A percentile compares a stretch with the other conserved stretches of the same genome.
Evolutionary conservation across 2,888 invertebrate genomes (phyloP).

Genomic region (Creontiades dilutus): DNA sequence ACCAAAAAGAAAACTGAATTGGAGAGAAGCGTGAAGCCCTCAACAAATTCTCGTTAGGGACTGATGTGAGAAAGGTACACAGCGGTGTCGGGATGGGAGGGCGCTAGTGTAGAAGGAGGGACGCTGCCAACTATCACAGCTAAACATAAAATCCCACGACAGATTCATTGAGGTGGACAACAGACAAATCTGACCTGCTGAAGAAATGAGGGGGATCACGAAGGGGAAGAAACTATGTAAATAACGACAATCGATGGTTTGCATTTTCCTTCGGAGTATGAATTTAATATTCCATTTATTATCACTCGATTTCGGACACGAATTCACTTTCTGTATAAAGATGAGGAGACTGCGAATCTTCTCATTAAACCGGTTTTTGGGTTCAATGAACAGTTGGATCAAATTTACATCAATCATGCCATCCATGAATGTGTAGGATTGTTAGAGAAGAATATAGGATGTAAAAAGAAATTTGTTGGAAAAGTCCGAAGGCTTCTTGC

Average conservation of each 20-base stretch:
- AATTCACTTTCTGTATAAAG: no score
- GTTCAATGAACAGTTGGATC: no score
- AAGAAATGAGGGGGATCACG: not conserved
- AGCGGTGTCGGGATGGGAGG: conserved; percentile 64
- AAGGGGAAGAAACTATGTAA: conserved; percentile 12
- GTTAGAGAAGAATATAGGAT: no score
- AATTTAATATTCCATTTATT: no score
- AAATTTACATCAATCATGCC: no score
- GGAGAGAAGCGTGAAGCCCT: conserved; percentile 61
- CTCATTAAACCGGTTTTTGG: no score
- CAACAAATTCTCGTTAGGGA: conserved; percentile 69
- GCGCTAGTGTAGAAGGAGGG: conserved; percentile 66
- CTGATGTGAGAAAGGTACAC: conserved; percentile 67
- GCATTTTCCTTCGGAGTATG: no score
- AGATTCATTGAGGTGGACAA: conserved; percentile 59
- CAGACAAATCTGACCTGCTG: conserved; percentile 5
- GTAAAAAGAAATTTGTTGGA: no score
- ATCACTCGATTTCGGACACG: no score
- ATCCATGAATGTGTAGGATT: no score
- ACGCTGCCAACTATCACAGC: conserved; percentile 70
- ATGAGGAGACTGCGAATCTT: no score
- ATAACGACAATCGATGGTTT: not conserved
- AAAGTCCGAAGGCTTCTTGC: no score
- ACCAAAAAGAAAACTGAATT: conserved; percentile 59
- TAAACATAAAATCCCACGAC: conserved; percentile 67